These are phyloP conservation scores for Chionoecetes opilio DNA, from an alignment of 1,140 invertebrate species.

Conservation along the genomic window DNA sequence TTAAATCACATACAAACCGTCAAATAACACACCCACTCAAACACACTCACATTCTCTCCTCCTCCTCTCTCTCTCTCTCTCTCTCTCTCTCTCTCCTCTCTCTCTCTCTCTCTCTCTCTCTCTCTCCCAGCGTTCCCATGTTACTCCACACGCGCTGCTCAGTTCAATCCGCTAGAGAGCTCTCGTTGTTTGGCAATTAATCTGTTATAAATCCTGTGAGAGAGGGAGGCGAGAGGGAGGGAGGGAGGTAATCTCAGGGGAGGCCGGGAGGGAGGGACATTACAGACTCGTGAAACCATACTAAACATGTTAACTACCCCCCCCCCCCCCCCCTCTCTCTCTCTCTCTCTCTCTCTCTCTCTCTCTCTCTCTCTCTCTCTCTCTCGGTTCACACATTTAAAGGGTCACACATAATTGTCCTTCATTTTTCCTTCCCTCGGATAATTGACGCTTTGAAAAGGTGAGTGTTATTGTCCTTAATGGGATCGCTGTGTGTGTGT, in stretches of 20 bases:
- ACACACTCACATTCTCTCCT: neutral
- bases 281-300: neutral
- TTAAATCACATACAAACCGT: too few relatives aligned
- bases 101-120: neutral
- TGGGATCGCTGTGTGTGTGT: too few relatives aligned
- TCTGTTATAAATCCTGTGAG: conserved; percentile 48
- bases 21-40: neutral
- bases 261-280: neutral
- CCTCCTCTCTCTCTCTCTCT: neutral
- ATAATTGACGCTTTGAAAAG: neutral
- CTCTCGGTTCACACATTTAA: too few relatives aligned
- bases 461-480: neutral
- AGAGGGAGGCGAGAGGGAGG: neutral
- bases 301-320: neutral
- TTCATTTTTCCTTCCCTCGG: neutral
- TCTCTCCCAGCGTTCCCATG: conserved; percentile 36
- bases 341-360: neutral
- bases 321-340: neutral
- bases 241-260: neutral
- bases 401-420: neutral
- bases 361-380: too few relatives aligned
- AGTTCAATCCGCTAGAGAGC: conserved; percentile 34
- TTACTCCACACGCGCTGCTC: conserved; percentile 32
- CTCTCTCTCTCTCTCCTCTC: neutral
- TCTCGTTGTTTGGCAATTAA: conserved; percentile 45